Evolutionary conservation across 2,888 invertebrate genomes (phyloP).

Genomic region (Protophormia terraenovae): DNA sequence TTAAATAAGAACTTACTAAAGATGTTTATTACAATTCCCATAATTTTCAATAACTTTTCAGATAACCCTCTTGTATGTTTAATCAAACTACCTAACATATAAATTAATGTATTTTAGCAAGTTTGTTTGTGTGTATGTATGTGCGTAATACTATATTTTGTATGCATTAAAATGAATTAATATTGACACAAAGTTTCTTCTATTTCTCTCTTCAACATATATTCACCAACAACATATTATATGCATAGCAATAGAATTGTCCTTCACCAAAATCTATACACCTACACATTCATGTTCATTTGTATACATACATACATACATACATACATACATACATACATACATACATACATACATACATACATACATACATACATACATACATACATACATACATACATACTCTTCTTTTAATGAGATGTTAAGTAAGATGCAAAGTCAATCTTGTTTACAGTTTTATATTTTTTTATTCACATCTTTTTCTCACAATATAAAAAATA

Average conservation of each 20-base stretch:
- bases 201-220: neutral
- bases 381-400: too few relatives aligned
- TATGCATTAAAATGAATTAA: slow-evolving; percentile 70
- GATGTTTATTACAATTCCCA: too few relatives aligned
- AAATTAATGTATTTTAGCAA: neutral
- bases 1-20: too few relatives aligned
- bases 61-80: neutral
- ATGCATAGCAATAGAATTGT: slow-evolving; percentile 59
- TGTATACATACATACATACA: slow-evolving; percentile 19
- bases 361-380: too few relatives aligned
- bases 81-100: neutral
- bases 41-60: neutral
- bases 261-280: slow-evolving; percentile 48
- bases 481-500: slow-evolving; percentile 35
- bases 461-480: slow-evolving; percentile 5
- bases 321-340: too few relatives aligned
- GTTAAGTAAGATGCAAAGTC: slow-evolving; percentile 72
- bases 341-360: too few relatives aligned
- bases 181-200: slow-evolving; percentile 65
- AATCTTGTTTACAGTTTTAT: slow-evolving; percentile 69
- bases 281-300: neutral
- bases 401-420: slow-evolving; percentile 70
- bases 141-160: slow-evolving; percentile 57
- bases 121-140: neutral
- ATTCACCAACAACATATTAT: slow-evolving; percentile 10